Evolutionary conservation across 2,113 vertebrate genomes (phyloP).

Genomic region (Atlantisia rogersi): DNA sequence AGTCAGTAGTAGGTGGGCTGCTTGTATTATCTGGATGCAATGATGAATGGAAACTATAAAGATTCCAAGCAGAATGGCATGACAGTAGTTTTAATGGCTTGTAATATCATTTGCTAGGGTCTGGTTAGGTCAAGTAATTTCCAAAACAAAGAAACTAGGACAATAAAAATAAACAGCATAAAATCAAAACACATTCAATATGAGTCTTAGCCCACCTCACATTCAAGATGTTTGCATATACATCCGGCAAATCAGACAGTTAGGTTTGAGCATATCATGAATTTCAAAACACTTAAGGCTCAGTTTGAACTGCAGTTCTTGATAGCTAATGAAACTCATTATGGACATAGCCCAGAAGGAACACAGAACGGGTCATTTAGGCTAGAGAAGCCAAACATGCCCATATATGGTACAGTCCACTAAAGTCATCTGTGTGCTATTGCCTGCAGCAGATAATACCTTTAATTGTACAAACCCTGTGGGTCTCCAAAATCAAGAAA

Average conservation of each 20-base stretch:
- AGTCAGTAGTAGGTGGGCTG: neutral
- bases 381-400: neutral
- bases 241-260: neutral
- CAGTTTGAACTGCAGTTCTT: neutral
- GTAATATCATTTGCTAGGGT: neutral
- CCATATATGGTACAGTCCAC: neutral
- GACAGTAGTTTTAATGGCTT: neutral
- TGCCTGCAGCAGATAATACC: neutral
- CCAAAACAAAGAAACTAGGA: neutral
- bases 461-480: neutral
- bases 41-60: neutral
- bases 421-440: neutral
- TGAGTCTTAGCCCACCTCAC: neutral
- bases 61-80: neutral
- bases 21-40: neutral
- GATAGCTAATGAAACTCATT: neutral
- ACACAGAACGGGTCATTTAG: neutral
- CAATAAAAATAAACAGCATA: neutral
- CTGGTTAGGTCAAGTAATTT: neutral
- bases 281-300: neutral
- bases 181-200: neutral
- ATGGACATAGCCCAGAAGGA: neutral
- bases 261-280: neutral
- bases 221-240: neutral
- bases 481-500: neutral